Evolutionary conservation across 2,113 vertebrate genomes (phyloP).

Genomic region (Nycticebus coucang): DNA sequence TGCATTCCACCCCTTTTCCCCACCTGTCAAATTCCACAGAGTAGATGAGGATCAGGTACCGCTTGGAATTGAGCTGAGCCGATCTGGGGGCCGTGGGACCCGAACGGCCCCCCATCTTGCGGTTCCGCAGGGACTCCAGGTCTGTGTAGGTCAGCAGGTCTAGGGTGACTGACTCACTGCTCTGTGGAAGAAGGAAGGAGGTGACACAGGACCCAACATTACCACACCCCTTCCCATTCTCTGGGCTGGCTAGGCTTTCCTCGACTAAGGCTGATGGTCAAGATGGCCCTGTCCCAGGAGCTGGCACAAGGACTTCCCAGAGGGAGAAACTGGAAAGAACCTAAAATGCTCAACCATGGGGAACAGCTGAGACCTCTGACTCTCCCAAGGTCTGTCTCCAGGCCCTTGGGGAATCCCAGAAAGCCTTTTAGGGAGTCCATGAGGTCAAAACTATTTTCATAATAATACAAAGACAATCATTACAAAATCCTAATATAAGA

Average conservation of each 20-base stretch:
- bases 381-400: neutral
- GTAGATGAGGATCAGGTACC: constrained; percentile 96
- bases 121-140: constrained; percentile 91
- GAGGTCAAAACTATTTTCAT: neutral
- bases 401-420: neutral
- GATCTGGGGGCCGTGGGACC: constrained; percentile 83
- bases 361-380: neutral
- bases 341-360: neutral
- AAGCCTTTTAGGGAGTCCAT: neutral
- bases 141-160: constrained; percentile 95
- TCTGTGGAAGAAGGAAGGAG: constrained; percentile 80
- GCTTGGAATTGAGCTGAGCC: constrained; percentile 90
- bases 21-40: constrained; percentile 97
- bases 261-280: fast-evolving
- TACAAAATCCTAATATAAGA: neutral
- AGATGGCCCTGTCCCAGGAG: neutral
- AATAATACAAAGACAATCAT: neutral
- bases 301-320: neutral
- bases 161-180: constrained; percentile 92
- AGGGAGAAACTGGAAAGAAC: neutral
- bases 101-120: constrained; percentile 87
- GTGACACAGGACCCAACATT: neutral
- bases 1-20: neutral
- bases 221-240: neutral
- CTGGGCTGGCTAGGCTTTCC: neutral